Conservation (phyloP, 2,797 vertebrate species). For the Enteromius trimaculatus region DNA sequence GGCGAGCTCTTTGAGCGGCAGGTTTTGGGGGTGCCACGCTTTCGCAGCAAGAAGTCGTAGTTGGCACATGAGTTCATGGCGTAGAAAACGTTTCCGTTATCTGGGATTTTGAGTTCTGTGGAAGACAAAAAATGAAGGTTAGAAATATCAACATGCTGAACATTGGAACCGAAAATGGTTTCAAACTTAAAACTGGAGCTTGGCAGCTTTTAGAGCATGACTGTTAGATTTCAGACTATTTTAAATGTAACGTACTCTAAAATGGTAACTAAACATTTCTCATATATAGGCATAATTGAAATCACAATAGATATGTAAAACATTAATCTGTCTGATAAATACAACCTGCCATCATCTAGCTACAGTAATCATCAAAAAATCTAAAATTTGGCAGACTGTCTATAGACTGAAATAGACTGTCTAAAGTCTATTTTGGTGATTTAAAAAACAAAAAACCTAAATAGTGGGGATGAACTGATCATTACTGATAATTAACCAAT, state of each 20-base stretch:
- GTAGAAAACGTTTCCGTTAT: constrained; percentile 89
- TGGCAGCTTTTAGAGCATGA: neutral
- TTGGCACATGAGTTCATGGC: constrained; percentile 90
- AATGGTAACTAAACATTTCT: neutral
- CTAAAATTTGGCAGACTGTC: neutral
- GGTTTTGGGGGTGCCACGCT: constrained; percentile 79
- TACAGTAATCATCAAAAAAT: neutral
- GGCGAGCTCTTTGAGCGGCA: constrained; percentile 83
- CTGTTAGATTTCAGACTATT: neutral
- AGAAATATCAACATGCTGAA: neutral
- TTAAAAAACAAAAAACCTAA: neutral
- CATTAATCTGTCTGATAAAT: no score
- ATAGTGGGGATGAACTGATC: neutral
- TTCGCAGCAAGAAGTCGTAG: constrained; percentile 88
- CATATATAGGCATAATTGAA: neutral
- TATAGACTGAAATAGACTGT: no score
- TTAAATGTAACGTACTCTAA: neutral
- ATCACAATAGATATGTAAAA: neutral
- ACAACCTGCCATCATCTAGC: neutral
- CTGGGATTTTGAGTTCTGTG: constrained; percentile 86
- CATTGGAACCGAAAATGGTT: neutral
- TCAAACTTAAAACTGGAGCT: neutral
- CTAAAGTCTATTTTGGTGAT: neutral
- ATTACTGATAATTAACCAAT: neutral
- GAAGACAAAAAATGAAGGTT: neutral